Evolutionary conservation across 2,888 invertebrate species (phyloP), one percentile per base, ranked within the genome.

Genomic region (Dascillus cervinus): DNA sequence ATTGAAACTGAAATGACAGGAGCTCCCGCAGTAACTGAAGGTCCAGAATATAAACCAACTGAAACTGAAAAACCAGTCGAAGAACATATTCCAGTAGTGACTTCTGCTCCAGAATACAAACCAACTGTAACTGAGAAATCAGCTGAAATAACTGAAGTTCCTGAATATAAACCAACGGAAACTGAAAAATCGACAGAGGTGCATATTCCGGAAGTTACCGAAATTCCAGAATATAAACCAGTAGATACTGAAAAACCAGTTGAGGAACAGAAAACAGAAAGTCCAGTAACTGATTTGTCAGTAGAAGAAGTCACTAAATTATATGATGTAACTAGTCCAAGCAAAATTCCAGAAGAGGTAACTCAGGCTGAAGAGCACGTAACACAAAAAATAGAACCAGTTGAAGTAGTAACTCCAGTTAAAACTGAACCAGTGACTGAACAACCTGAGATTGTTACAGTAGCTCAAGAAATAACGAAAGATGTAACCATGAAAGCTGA

Each of bases 211-310:
- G 26, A 30, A 22, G 22, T 23, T 12, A 21, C 36, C 13, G 28
- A 27, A 20, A 29, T 11, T 8, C 27, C 35, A 20, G 43, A 44
- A 34, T 30, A n/a, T 41, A 43, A 19, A 24, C 13, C 28, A 24
- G 19, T 8, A 10, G n/a, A n/a, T n/a, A 11, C 24, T 11, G 24
- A 24, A 25, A 12, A 13, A 12, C 12, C 24, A 1, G 13, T n/a
- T n/a, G n/a, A n/a, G n/a, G n/a, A n/a, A n/a, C n/a, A n/a, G 9
- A 8, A n/a, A 3, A 12, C 27, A 6, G 27, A 27, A 31, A 26
- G 20, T 22, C 20, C 33, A 28, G 28, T 17, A 13, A 22, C 32
- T n/a, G n/a, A n/a, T n/a, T n/a, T n/a, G n/a, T n/a, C n/a, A n/a
- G n/a, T n/a, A 31, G 26, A 32, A 22, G 12, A n/a, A 25, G 22